Base-by-base conservation (phyloP, 37 sponge, comb jelly and placozoan genomes). In the Diacarnus erythraeanus region DNA sequence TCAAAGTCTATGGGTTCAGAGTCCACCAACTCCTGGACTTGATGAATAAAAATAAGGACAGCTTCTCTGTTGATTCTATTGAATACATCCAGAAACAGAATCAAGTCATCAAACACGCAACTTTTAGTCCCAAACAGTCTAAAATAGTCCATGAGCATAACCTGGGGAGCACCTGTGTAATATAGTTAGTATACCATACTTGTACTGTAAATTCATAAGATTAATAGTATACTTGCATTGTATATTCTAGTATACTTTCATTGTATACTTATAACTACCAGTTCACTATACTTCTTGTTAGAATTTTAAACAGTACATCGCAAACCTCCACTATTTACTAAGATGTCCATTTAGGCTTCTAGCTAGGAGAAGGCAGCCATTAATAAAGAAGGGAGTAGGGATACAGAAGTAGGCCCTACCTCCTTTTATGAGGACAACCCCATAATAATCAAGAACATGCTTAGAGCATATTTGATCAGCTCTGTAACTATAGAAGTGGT, bases 81-180 rank as follows among this genome's bases (percentile, higher is more conserved):
- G 23, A 84, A 79, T 17, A 60, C 15, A 29, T 79, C 66, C 66
- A 83, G 43, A 78, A 57, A 91, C n/a, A 27, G 36, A 0, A 40
- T 43, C 9, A 87, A 39, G 75, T 96, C 97, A 34, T 92, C 92
- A 80, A 77, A 93, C 59, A 90, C 90, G 56, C 94, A 93, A 27
- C 38, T 47, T 65, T 89, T 88, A 4, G 74, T 71, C 2, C 91
- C 88, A 76, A 93, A 96, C 72, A 72, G 47, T 65, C 47, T 56
- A 61, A 90, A 90, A 40, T 90, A 93, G 59, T 84, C 81, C 54
- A 84, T 31, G n/a, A 96, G 51, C 44, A 81, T 51, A 3, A 37
- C 72, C 4, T 23, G 42, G 2, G 86, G 81, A 23, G 78, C 69
- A 15, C 31, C 88, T 79, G 79, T 26, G 38, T 56, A 75, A 57